Evolutionary conservation across 2,888 invertebrate species (phyloP).

Genomic region (Xestia ashworthii): DNA sequence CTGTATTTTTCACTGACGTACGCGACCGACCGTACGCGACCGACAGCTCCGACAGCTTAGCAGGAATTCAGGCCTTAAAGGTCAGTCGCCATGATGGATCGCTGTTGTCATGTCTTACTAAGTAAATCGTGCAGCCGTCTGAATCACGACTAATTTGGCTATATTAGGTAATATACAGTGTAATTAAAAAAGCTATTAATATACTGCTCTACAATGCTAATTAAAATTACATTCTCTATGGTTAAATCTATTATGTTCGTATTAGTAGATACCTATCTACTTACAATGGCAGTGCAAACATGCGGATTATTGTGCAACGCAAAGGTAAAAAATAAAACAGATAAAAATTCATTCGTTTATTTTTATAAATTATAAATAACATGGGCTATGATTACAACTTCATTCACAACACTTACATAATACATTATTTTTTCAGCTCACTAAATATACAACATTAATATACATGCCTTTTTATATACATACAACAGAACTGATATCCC

Average conservation of each 20-base stretch:
- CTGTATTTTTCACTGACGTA: no score
- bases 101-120: constrained; percentile 8
- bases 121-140: constrained; percentile 8
- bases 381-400: constrained; percentile 83
- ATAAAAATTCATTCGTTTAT: constrained; percentile 82
- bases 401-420: constrained; percentile 74
- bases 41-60: no score
- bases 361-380: constrained; percentile 84
- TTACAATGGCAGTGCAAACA: constrained; percentile 68
- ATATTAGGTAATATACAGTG: constrained; percentile 5
- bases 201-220: constrained; percentile 40
- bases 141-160: constrained; percentile 32
- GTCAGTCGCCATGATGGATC: not conserved
- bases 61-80: not conserved
- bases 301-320: constrained; percentile 70
- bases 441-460: constrained; percentile 47
- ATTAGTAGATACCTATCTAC: constrained; percentile 56
- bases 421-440: constrained; percentile 59
- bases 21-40: no score
- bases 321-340: constrained; percentile 84
- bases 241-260: constrained; percentile 39
- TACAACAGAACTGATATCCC: constrained; percentile 48
- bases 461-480: constrained; percentile 55
- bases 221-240: constrained; percentile 42
- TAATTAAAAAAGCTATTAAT: constrained; percentile 61